phyloP scores from a whole-genome alignment of 2,888 invertebrate species.

The Melolontha melolontha region DNA sequence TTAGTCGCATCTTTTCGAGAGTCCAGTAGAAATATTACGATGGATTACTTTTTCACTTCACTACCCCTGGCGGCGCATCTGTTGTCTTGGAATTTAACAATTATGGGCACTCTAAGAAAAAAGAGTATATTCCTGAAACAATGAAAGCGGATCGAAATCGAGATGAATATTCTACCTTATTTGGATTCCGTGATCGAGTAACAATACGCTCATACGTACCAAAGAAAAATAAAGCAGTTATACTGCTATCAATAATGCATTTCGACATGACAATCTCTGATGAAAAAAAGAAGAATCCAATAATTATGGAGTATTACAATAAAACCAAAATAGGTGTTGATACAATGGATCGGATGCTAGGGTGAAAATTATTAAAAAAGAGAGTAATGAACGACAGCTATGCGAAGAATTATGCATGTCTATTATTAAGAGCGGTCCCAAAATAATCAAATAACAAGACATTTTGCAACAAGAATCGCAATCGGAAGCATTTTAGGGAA shows the following conservation, averaged over 20 bases:
- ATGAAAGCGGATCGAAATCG: slow-evolving; percentile 46
- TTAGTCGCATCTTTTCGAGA: slow-evolving; percentile 51
- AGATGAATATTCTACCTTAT: slow-evolving; percentile 39
- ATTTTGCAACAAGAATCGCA: slow-evolving; percentile 9
- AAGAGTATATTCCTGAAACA: slow-evolving; percentile 42
- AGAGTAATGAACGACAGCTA: slow-evolving; percentile 46
- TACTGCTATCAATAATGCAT: too few relatives aligned
- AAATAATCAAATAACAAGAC: too few relatives aligned
- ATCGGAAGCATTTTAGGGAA: too few relatives aligned
- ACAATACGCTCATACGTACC: slow-evolving; percentile 34
- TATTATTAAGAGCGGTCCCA: slow-evolving; percentile 34
- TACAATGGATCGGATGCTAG: slow-evolving; percentile 46
- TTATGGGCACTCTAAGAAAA: slow-evolving; percentile 44
- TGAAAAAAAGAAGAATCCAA: slow-evolving; percentile 45
- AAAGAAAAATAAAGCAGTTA: slow-evolving; percentile 21
- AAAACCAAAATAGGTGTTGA: slow-evolving; percentile 48
- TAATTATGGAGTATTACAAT: slow-evolving; percentile 51
- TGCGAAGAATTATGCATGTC: slow-evolving; percentile 34
- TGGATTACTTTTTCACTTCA: slow-evolving; percentile 53
- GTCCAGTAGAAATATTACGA: slow-evolving; percentile 52
- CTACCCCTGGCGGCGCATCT: slow-evolving; percentile 49
- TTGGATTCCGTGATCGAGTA: slow-evolving; percentile 48
- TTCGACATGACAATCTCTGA: slow-evolving; percentile 32
- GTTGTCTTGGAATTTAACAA: slow-evolving; percentile 46
- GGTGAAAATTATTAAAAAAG: slow-evolving; percentile 42